phyloP scores from a whole-genome alignment of 2,888 invertebrate genomes.

The Seladonia tumulorum region DNA sequence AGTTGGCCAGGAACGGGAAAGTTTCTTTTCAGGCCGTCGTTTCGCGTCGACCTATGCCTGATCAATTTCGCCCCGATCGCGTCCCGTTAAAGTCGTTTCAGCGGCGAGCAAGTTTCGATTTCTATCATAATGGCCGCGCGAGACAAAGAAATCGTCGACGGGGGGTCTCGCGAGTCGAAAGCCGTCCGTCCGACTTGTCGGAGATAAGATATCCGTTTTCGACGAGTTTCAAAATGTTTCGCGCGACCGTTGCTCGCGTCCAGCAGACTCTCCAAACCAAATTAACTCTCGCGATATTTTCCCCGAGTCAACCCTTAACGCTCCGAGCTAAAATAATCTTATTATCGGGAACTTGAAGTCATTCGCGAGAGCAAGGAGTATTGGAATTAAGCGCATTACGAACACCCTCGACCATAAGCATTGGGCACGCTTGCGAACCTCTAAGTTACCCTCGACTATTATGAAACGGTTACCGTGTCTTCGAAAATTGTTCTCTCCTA shows the following conservation, averaged over 20 bases:
- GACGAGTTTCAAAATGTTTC: not conserved
- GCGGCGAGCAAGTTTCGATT: conserved; percentile 27
- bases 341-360: not conserved
- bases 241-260: not conserved
- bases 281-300: not conserved
- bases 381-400: not conserved
- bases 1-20: conserved; percentile 42
- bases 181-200: not conserved
- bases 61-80: conserved; percentile 48
- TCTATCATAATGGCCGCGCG: conserved; percentile 24
- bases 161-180: not conserved
- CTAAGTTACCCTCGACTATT: too few species aligned
- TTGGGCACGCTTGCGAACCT: too few species aligned
- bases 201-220: not conserved
- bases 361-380: not conserved
- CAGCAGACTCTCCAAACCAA: not conserved
- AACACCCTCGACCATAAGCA: not conserved
- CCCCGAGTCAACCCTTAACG: not conserved
- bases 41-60: conserved; percentile 38
- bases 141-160: not conserved
- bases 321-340: not conserved
- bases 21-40: conserved; percentile 39
- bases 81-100: conserved; percentile 32
- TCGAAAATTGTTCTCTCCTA: not conserved
- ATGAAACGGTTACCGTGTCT: not conserved